phyloP scores from a whole-genome alignment of 1,140 invertebrate species.

The Cardiocondyla obscurior region DNA sequence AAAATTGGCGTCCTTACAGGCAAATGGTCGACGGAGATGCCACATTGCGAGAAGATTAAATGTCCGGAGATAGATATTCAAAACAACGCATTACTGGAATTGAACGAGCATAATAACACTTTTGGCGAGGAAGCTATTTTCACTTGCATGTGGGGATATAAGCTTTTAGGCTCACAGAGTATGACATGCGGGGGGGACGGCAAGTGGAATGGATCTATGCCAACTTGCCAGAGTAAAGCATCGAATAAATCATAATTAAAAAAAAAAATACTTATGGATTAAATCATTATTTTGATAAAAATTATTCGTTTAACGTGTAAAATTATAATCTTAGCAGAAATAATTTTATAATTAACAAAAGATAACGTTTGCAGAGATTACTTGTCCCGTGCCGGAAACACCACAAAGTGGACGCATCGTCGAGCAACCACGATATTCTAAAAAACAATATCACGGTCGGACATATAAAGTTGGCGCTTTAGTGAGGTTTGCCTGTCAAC shows the following conservation, averaged over 20 bases:
- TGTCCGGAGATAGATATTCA: conserved; percentile 86
- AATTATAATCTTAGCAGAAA: not conserved
- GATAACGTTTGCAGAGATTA: conserved; percentile 87
- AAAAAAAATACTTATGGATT: not conserved
- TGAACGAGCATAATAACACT: conserved; percentile 87
- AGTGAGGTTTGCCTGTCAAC: conserved; percentile 90
- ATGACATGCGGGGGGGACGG: conserved; percentile 91
- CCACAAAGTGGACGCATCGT: conserved; percentile 90
- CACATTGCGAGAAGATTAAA: conserved; percentile 89
- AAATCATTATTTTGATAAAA: not conserved
- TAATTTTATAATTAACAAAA: not conserved
- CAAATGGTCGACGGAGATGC: conserved; percentile 90
- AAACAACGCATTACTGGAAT: conserved; percentile 84
- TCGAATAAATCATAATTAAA: no score
- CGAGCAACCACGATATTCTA: conserved; percentile 84
- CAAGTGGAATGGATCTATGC: conserved; percentile 90
- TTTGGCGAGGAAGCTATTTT: conserved; percentile 90
- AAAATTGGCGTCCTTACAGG: conserved; percentile 82
- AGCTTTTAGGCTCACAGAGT: conserved; percentile 88
- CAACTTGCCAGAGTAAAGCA: conserved; percentile 88
- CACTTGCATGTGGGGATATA: conserved; percentile 92
- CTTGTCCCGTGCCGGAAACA: conserved; percentile 89
- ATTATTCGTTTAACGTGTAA: not conserved
- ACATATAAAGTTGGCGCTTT: conserved; percentile 89
- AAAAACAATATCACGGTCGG: conserved; percentile 72